Conservation (phyloP, 2,888 invertebrate genomes). For the Agrochola macilenta region DNA sequence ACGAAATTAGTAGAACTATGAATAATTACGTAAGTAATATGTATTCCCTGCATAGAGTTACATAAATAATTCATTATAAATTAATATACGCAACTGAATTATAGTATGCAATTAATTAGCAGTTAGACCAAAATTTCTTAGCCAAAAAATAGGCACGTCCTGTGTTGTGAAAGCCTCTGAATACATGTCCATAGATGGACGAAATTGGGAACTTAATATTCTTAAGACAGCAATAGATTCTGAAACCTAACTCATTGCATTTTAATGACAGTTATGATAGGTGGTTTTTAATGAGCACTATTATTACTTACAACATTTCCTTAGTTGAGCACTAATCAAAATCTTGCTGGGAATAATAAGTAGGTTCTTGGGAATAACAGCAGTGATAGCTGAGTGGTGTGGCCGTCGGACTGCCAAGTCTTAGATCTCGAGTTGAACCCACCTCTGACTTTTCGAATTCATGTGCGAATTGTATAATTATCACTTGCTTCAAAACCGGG, state of each 20-base stretch:
- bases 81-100: slow-evolving; percentile 21
- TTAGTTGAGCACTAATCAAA: neutral
- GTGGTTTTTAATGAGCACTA: slow-evolving; percentile 13
- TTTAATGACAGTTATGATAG: slow-evolving; percentile 17
- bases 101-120: slow-evolving; percentile 23
- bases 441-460: no score
- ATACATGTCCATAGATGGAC: neutral
- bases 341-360: slow-evolving; percentile 24
- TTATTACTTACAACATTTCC: neutral
- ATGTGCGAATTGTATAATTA: no score
- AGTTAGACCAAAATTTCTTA: slow-evolving; percentile 23
- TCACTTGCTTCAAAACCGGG: no score
- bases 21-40: neutral
- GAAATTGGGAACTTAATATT: slow-evolving; percentile 44
- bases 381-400: no score
- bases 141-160: slow-evolving; percentile 14
- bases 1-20: neutral
- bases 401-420: no score
- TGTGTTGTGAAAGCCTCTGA: slow-evolving; percentile 28
- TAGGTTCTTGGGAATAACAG: no score
- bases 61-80: neutral
- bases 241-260: slow-evolving; percentile 39
- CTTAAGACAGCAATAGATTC: slow-evolving; percentile 23
- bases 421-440: no score
- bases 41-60: neutral